Base-by-base conservation (phyloP, 2,888 invertebrate genomes). In the Slavum lentiscoides region DNA sequence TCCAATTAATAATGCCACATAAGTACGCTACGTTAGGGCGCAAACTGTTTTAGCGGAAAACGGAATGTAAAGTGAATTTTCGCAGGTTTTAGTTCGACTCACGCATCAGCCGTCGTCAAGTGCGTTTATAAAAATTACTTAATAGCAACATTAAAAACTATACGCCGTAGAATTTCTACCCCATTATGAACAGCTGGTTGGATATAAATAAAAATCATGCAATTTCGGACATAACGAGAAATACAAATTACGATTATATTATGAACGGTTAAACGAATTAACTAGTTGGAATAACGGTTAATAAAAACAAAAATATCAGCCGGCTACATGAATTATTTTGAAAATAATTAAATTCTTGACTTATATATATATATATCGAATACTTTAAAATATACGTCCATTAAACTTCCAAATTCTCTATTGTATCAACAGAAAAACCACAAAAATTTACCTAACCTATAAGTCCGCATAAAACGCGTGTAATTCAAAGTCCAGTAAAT, bases 121-220 rank as follows among this genome's bases (percentile, higher is more conserved):
- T 68, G 23, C 55, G 21, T 43, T 58, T 59, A 23, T 30, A 58
- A 58, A 77, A 80, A 72, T 62, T 80, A 70, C 70, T 80, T 80
- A 55, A 70, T 64, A 55, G 70, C 55, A 49, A 80, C 70, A 70
- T 70, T 80, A 77, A 77, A 30, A 55, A 49, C 39, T 37, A 49
- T 49, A 53, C 49, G 30, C 74, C 37, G 17, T 61, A 37, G 7
- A 61, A 69, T 58, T 61, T 53, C 30, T 76, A 30, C 69, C 61
- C 77, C 70, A 80, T 80, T 80, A 80, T 70, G 37, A 80, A 58
- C 70, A 80, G 70, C 77, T 55, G 77, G 53, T 70, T 39, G 77
- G 19, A 23, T 62, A 70, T 80, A 80, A 80, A 69, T 80, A 80
- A 80, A 77, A 70, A 70, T 70, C 70, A 6, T 68, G 64, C 39